A percentile compares a stretch with the other conserved stretches of the same genome.
Conservation (phyloP, 2,113 vertebrate genomes). For the Otus sunia region DNA sequence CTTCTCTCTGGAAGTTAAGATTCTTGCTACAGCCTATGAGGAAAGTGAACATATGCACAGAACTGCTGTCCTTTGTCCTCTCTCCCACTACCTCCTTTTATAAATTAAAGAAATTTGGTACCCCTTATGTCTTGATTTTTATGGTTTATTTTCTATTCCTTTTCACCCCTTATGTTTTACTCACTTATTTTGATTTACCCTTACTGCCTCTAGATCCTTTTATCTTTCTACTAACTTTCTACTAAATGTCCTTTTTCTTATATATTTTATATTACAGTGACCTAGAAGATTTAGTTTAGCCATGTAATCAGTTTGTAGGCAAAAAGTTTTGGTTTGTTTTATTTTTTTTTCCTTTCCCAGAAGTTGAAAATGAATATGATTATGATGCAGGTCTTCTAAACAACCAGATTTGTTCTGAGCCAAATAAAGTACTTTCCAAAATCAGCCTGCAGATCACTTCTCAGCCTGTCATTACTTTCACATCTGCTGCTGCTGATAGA, state of each 20-base stretch:
- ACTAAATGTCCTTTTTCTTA: not conserved
- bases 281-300: not conserved
- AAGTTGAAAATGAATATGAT: not conserved
- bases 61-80: not conserved
- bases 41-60: not conserved
- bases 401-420: conserved; percentile 1
- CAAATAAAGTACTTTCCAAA: conserved; percentile 38
- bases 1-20: not conserved
- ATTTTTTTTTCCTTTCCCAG: not conserved
- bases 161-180: not conserved
- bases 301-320: not conserved
- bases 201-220: not conserved
- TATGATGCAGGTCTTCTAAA: conserved; percentile 12
- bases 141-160: not conserved
- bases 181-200: not conserved
- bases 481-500: not conserved
- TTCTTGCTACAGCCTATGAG: not conserved
- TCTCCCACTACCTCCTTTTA: not conserved
- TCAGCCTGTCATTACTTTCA: conserved; percentile 32
- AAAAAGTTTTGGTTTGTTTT: not conserved
- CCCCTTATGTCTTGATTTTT: not conserved
- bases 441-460: conserved; percentile 8
- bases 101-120: not conserved
- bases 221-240: not conserved
- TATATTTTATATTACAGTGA: not conserved